A percentile compares a stretch with the other conserved stretches of the same genome.
These are phyloP conservation scores for Cebidichthys violaceus DNA, from an alignment of 2,113 vertebrate genomes.

Conservation along the genomic window DNA sequence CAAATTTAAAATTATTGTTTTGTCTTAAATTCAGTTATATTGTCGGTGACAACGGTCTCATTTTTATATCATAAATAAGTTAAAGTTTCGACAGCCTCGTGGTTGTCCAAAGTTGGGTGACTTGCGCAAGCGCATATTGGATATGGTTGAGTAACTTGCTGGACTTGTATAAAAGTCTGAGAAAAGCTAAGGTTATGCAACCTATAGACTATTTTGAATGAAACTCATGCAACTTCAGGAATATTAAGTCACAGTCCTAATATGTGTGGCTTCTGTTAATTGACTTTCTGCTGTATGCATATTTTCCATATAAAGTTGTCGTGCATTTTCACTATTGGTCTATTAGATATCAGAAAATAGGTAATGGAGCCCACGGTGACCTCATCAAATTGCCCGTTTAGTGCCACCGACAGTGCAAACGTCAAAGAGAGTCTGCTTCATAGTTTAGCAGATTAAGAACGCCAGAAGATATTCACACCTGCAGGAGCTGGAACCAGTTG, in stretches of 20 bases:
- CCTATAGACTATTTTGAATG: not conserved
- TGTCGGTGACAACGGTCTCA: too few species aligned
- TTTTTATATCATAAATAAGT: not conserved
- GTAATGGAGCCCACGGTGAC: not conserved
- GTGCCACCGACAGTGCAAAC: not conserved
- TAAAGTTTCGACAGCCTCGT: constrained; percentile 5
- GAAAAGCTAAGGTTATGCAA: not conserved
- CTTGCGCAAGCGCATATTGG: constrained; percentile 37
- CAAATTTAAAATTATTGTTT: not conserved
- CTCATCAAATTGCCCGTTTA: not conserved
- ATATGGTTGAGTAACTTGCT: not conserved
- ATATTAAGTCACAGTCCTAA: not conserved
- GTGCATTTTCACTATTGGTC: not conserved
- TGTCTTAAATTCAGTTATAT: not conserved
- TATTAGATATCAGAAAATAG: not conserved
- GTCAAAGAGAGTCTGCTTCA: not conserved
- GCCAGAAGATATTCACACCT: not conserved
- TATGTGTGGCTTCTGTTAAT: not conserved
- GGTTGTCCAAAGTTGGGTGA: constrained; percentile 1
- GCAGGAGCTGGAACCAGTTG: not conserved
- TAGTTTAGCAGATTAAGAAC: not conserved
- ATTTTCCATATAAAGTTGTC: not conserved
- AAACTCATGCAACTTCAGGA: not conserved
- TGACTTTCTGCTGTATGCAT: not conserved
- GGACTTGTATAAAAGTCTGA: not conserved